These are phyloP conservation scores for Stomatorhinus ivindoensis DNA, from an alignment of 2,113 vertebrate species.

Conservation along the genomic window DNA sequence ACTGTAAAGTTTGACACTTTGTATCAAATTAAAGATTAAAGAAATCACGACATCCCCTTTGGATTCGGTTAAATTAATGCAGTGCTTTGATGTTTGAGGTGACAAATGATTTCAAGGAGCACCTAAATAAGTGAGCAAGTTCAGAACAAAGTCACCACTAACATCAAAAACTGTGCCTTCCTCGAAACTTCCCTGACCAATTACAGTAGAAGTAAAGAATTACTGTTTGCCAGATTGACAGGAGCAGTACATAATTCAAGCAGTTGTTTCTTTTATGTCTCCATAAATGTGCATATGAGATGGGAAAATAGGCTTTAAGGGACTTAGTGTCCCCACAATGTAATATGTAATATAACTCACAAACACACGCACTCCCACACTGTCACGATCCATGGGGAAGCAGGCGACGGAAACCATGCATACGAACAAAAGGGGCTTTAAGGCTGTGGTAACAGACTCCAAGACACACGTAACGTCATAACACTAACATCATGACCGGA, in stretches of 20 bases:
- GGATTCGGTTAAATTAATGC: neutral
- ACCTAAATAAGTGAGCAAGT: slow-evolving; percentile 5
- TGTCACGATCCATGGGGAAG: too few relatives aligned
- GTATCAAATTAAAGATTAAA: slow-evolving; percentile 16
- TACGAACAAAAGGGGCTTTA: too few relatives aligned
- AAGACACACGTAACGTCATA: too few relatives aligned
- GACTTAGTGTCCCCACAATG: neutral
- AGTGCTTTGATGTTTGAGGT: slow-evolving; percentile 2
- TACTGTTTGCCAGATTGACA: neutral
- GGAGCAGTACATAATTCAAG: neutral
- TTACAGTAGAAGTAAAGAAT: neutral
- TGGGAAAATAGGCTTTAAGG: neutral
- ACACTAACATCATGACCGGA: too few relatives aligned
- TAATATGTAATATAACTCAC: too few relatives aligned
- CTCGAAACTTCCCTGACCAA: neutral
- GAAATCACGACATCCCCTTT: neutral
- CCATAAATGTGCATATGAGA: neutral
- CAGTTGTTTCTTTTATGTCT: neutral
- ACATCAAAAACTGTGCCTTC: neutral
- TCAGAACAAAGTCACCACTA: neutral
- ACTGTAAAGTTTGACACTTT: slow-evolving; percentile 3
- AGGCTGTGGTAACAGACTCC: too few relatives aligned
- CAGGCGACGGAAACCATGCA: too few relatives aligned
- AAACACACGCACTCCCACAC: too few relatives aligned
- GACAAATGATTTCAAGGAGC: slow-evolving; percentile 7